A percentile compares a stretch with the other conserved stretches of the same genome.
Evolutionary conservation across 2,113 vertebrate species (phyloP).

Genomic region (Malurus elegans): DNA sequence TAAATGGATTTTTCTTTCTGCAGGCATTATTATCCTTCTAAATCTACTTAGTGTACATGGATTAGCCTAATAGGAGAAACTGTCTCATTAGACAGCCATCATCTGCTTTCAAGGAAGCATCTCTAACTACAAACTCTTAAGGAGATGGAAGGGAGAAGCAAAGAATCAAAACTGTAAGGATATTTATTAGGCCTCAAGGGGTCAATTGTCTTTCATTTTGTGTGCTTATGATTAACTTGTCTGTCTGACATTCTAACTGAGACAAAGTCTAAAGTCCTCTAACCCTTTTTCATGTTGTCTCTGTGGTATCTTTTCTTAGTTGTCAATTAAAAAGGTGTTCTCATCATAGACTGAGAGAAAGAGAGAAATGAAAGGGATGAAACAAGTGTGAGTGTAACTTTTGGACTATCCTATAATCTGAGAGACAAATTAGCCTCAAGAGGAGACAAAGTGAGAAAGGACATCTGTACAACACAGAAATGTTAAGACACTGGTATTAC

Average conservation of each 20-base stretch:
- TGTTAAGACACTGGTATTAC: not conserved
- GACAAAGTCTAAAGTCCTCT: not conserved
- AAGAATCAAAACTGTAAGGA: not conserved
- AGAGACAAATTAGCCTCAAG: conserved; percentile 16
- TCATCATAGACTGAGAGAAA: not conserved
- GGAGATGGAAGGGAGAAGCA: not conserved
- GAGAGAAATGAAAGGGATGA: not conserved
- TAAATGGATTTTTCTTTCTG: not conserved
- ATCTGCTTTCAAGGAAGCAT: not conserved
- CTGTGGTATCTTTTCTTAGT: not conserved
- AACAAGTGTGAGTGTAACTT: not conserved
- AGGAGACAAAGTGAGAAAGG: conserved; percentile 24
- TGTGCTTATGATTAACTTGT: not conserved
- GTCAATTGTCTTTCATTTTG: not conserved
- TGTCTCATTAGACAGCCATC: not conserved
- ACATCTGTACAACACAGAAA: conserved; percentile 12
- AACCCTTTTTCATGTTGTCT: not conserved
- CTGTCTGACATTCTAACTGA: conserved; percentile 14
- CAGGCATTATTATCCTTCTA: not conserved
- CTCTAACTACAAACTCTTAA: not conserved
- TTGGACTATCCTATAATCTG: not conserved
- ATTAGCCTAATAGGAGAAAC: not conserved
- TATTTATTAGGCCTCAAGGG: not conserved
- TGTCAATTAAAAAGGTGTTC: not conserved
- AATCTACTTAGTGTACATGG: not conserved